A percentile compares a stretch with the other conserved stretches of the same genome.
phyloP scores from a whole-genome alignment of 2,797 vertebrate species.

The Momotus momota region DNA sequence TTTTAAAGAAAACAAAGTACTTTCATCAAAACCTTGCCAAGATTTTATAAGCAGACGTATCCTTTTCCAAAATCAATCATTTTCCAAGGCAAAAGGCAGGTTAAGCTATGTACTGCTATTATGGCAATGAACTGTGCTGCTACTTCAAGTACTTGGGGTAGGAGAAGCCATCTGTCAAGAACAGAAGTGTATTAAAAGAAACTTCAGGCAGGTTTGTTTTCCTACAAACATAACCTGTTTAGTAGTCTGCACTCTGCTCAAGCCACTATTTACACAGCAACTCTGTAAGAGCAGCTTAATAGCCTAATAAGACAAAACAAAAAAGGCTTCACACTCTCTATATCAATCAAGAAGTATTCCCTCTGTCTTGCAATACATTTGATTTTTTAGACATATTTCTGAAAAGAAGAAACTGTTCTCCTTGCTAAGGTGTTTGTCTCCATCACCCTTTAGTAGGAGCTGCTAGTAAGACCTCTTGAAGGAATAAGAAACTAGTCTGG shows the following conservation, averaged over 20 bases:
- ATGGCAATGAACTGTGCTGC: background rate
- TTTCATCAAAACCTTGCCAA: conserved; percentile 11
- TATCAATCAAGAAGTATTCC: background rate
- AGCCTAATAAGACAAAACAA: background rate
- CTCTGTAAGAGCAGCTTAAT: background rate
- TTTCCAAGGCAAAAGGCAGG: conserved; percentile 20
- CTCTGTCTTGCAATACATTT: background rate
- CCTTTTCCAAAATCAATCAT: conserved; percentile 1
- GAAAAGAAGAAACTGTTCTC: background rate
- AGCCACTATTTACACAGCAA: conserved; percentile 9
- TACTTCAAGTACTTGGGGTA: background rate
- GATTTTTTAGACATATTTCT: background rate
- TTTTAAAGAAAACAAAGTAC: conserved; percentile 30
- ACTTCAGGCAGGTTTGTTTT: conserved; percentile 18
- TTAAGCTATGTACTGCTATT: conserved; percentile 1
- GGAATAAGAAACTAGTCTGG: background rate
- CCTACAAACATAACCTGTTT: conserved; percentile 33
- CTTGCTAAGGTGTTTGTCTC: background rate
- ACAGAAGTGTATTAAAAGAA: background rate
- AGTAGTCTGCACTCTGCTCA: background rate
- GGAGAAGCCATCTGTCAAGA: background rate
- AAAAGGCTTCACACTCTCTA: background rate
- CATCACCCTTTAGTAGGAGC: background rate
- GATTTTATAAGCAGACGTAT: background rate
- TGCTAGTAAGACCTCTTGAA: background rate